Evolutionary conservation across 2,797 vertebrate species (phyloP).

Genomic region (Yasuhikotakia modesta): DNA sequence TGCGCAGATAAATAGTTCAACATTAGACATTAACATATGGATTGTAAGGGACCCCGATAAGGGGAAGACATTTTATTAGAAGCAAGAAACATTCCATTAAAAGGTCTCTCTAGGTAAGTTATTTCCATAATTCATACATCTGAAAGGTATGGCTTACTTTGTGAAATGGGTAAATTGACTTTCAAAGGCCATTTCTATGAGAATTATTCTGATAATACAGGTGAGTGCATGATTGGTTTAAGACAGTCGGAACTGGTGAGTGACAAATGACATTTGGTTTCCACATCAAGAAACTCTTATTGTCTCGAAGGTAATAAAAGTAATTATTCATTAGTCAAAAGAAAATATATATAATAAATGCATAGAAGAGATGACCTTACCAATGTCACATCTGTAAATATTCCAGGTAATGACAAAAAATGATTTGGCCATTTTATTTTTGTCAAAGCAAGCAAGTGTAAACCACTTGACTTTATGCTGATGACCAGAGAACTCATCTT

Average conservation of each 20-base stretch:
- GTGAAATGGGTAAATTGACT: constrained; percentile 51
- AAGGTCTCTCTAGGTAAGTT: constrained; percentile 70
- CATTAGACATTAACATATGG: constrained; percentile 79
- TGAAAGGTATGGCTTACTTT: constrained; percentile 61
- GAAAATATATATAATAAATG: neutral
- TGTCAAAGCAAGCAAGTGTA: neutral
- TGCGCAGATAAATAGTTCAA: constrained; percentile 76
- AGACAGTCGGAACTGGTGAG: constrained; percentile 12
- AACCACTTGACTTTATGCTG: neutral
- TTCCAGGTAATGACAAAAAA: neutral
- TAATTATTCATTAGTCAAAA: constrained; percentile 10
- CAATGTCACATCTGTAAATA: neutral
- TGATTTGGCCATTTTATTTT: neutral
- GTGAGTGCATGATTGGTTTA: constrained; percentile 15
- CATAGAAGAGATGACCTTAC: constrained; percentile 8
- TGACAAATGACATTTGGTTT: constrained; percentile 32
- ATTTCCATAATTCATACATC: constrained; percentile 71
- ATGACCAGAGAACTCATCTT: too few species aligned
- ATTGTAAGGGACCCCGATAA: constrained; percentile 77
- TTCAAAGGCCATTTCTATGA: constrained; percentile 47
- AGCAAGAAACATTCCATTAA: constrained; percentile 76
- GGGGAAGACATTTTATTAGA: constrained; percentile 78
- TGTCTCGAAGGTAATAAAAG: constrained; percentile 6
- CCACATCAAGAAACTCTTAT: constrained; percentile 29
- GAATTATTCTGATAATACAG: constrained; percentile 31